Conservation (phyloP, 2,113 vertebrate species). For the Columbina picui region DNA sequence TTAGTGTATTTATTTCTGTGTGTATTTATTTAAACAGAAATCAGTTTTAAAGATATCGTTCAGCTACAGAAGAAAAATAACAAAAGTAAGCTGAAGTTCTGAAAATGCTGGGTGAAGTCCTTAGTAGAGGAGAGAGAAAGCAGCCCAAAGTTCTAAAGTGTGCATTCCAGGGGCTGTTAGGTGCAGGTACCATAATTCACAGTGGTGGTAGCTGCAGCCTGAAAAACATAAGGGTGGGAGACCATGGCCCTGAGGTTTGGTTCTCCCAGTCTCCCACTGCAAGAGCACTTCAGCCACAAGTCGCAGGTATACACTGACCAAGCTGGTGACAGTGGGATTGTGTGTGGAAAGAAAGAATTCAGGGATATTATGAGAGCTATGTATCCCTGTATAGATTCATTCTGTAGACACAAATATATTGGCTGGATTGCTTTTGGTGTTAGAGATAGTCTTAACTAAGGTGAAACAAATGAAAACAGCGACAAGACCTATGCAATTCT, state of each 20-base stretch:
- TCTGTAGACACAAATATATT: background rate
- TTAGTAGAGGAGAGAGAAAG: background rate
- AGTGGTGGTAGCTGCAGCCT: background rate
- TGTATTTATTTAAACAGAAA: constrained; percentile 1
- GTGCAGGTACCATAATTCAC: background rate
- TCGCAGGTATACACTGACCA: background rate
- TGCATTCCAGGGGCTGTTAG: background rate
- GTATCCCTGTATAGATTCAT: background rate
- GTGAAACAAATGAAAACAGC: background rate
- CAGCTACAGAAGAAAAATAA: background rate
- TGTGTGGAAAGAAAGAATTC: background rate
- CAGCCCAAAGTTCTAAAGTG: background rate
- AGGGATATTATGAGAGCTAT: background rate
- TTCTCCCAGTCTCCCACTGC: background rate
- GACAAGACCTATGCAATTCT: background rate
- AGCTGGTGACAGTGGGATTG: background rate
- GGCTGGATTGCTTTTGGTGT: background rate
- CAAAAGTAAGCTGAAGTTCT: background rate
- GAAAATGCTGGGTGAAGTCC: background rate
- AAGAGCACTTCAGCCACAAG: background rate
- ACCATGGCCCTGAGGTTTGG: background rate
- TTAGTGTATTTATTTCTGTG: background rate
- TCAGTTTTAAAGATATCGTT: background rate
- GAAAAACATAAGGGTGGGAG: background rate
- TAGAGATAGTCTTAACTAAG: background rate